phyloP scores from a whole-genome alignment of 2,888 invertebrate species.

The Allolobophora icterica region DNA sequence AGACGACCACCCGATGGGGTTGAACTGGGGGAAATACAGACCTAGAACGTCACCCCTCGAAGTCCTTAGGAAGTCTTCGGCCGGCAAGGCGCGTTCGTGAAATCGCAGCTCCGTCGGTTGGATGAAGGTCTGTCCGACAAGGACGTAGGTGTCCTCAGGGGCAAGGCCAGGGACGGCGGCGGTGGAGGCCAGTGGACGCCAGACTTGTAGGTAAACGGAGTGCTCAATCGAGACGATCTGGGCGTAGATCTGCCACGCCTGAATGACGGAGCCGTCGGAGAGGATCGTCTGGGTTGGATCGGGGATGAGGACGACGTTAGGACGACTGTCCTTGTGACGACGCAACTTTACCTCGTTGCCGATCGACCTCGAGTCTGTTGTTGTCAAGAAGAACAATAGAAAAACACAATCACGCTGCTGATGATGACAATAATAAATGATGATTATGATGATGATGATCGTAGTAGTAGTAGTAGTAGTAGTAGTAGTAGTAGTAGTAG shows the following conservation, averaged over 20 bases:
- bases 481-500: no score
- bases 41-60: conserved; percentile 46
- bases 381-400: background rate
- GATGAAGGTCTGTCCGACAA: conserved; percentile 46
- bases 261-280: conserved; percentile 37
- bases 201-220: conserved; percentile 41
- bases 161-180: background rate
- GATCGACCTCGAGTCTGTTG: conserved; percentile 45
- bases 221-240: conserved; percentile 46
- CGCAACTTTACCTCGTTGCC: conserved; percentile 48
- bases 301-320: conserved; percentile 43
- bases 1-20: conserved; percentile 46
- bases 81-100: conserved; percentile 41
- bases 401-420: background rate
- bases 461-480: no score
- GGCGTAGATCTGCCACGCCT: conserved; percentile 47
- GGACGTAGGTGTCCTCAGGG: conserved; percentile 36
- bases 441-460: background rate
- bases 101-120: conserved; percentile 46
- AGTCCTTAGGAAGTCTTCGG: conserved; percentile 35
- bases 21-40: conserved; percentile 45
- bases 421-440: background rate
- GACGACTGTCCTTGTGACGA: conserved; percentile 37
- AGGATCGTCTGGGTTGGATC: conserved; percentile 47
- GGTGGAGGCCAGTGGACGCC: conserved; percentile 27